phyloP scores from a whole-genome alignment of 2,113 vertebrate species.

The Actinemys pallida region DNA sequence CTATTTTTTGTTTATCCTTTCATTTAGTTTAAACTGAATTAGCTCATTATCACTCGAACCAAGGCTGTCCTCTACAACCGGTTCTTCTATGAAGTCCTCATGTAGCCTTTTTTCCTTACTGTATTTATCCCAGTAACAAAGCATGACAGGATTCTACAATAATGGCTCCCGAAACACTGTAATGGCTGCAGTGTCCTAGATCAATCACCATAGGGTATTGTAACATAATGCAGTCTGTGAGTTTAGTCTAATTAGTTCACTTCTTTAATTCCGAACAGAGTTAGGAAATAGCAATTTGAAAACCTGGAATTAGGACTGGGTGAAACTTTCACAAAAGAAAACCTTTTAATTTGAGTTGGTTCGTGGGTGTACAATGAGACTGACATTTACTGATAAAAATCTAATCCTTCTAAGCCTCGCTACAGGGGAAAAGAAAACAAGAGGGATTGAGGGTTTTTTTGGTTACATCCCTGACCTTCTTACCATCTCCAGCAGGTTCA shows the following conservation, averaged over 20 bases:
- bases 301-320: neutral
- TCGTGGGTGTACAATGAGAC: neutral
- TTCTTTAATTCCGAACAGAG: neutral
- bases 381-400: neutral
- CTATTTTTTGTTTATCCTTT: neutral
- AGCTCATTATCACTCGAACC: too few species aligned
- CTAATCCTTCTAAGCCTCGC: neutral
- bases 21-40: neutral
- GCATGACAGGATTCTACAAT: neutral
- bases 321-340: neutral
- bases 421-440: conserved; percentile 7
- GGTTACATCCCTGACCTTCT: conserved; percentile 58
- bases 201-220: neutral
- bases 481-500: conserved; percentile 90
- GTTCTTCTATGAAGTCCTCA: neutral
- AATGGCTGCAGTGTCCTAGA: neutral
- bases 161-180: neutral
- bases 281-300: neutral
- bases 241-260: neutral
- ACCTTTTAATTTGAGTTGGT: neutral
- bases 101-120: neutral
- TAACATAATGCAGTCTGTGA: neutral
- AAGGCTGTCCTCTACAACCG: neutral
- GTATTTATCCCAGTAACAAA: neutral
- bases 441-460: conserved; percentile 15